Base-by-base conservation (phyloP, 2,888 invertebrate species). In the Pachymerium ferrugineum region DNA sequence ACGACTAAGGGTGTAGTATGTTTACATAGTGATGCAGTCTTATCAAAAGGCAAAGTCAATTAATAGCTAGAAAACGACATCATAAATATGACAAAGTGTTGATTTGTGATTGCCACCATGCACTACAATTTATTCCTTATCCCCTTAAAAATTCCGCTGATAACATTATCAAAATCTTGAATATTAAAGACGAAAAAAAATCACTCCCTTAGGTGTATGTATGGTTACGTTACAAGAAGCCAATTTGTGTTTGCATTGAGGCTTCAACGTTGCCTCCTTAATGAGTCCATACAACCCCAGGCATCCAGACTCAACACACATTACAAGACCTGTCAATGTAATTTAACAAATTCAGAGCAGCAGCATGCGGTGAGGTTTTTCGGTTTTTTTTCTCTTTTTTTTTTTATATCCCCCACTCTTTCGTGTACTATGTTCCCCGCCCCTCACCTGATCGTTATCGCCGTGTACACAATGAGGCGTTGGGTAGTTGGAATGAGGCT, bases 311-410 rank as follows among this genome's bases (percentile, higher is more conserved):
- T 62, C 62, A 25, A n/a, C 62, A 28, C 28, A 62, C 62, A 62
- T 62, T 62, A 62, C 62, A 62, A 62, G 62, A 62, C 62, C 62
- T 62, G 62, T 62, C 62, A 62, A 62, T 62, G 62, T 62, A 62
- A 62, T 62, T 62, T 62, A 62, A 62, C 62, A 62, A 62, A 62
- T 62, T 62, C 62, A n/a, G 62, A 62, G n/a, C 62, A 62, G 62
- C 62, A 62, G 25, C 62, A 28, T 62, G 62, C 62, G 62, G 62
- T 62, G 62, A 22, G 62, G 25, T n/a, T n/a, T n/a, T n/a, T n/a
- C n/a, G 28, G n/a, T 62, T 62, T 62, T 54, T 54, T 62, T 62
- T 62, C 12, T 28, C 62, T 28, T 62, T 28, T 62, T 47, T 62
- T 62, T 28, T 25, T 28, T 14, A 62, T 14, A 38, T 16, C 25